Percentiles rank a stretch among this genome's conserved stretches.
These are phyloP conservation scores for Falco biarmicus DNA, from an alignment of 2,797 vertebrate species.

Conservation along the genomic window DNA sequence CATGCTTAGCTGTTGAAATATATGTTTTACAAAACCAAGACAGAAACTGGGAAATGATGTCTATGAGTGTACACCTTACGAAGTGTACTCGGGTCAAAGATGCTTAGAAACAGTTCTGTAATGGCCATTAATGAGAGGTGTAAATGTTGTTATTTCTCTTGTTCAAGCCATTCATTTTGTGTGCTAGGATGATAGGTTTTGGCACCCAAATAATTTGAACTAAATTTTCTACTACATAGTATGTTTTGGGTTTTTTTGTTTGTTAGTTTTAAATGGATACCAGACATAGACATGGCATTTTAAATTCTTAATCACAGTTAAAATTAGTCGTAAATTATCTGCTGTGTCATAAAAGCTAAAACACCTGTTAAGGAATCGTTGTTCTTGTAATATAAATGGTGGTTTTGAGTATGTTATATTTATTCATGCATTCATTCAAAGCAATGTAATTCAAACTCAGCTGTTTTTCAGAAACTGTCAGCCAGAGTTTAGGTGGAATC, in stretches of 20 bases:
- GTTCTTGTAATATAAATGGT: neutral
- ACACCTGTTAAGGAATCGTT: neutral
- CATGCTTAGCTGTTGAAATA: neutral
- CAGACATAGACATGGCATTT: neutral
- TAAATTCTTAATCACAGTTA: neutral
- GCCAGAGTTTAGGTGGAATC: neutral
- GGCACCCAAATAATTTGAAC: neutral
- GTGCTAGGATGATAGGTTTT: neutral
- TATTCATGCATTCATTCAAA: neutral
- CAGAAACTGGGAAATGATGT: neutral
- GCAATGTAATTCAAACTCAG: neutral
- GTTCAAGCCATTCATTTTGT: neutral
- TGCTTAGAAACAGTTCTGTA: neutral
- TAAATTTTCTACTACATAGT: neutral
- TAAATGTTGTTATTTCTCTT: neutral
- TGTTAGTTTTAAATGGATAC: neutral
- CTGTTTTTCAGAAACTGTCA: neutral
- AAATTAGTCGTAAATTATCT: neutral
- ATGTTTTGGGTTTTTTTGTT: neutral
- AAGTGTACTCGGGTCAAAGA: neutral
- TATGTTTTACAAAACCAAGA: neutral
- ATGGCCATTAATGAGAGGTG: neutral
- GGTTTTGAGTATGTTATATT: neutral
- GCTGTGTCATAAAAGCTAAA: neutral
- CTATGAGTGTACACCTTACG: rapidly evolving